These are phyloP conservation scores for Aporophyla nigra DNA, from an alignment of 2,888 invertebrate genomes.

Conservation along the genomic window DNA sequence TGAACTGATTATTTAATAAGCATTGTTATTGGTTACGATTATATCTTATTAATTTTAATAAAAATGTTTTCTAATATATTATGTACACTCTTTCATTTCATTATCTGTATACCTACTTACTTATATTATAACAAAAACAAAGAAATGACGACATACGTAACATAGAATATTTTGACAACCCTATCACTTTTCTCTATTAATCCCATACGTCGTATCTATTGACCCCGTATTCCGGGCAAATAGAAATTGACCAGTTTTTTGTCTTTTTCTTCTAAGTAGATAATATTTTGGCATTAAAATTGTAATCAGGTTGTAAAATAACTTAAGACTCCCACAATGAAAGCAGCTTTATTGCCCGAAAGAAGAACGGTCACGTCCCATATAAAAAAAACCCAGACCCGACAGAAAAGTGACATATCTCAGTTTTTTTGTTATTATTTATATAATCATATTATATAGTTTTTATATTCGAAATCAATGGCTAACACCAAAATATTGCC, in stretches of 20 bases:
- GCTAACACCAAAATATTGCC: too few species aligned
- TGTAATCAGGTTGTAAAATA: slow-evolving; percentile 38
- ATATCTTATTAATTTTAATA: slow-evolving; percentile 30
- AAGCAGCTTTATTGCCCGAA: slow-evolving; percentile 35
- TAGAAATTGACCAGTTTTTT: slow-evolving; percentile 37
- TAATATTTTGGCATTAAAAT: slow-evolving; percentile 43
- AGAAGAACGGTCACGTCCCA: too few species aligned
- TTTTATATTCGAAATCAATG: too few species aligned
- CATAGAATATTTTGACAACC: slow-evolving; percentile 39
- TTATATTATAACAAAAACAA: too few species aligned
- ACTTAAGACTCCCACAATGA: slow-evolving; percentile 41
- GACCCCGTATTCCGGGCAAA: slow-evolving; percentile 40
- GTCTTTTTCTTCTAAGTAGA: slow-evolving; percentile 34
- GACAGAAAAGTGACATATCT: too few species aligned
- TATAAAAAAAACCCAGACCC: too few species aligned
- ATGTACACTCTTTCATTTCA: slow-evolving; percentile 37
- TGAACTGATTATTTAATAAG: slow-evolving; percentile 19
- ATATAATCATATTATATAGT: too few species aligned
- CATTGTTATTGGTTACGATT: slow-evolving; percentile 11
- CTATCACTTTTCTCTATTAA: slow-evolving; percentile 48
- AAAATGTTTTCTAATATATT: slow-evolving; percentile 39
- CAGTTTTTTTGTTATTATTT: too few species aligned
- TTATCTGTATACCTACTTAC: slow-evolving; percentile 4
- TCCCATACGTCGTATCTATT: slow-evolving; percentile 47
- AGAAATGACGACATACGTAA: slow-evolving; percentile 22